These are phyloP conservation scores for Morpho achilles DNA, from an alignment of 2,888 invertebrate species.

Conservation along the genomic window DNA sequence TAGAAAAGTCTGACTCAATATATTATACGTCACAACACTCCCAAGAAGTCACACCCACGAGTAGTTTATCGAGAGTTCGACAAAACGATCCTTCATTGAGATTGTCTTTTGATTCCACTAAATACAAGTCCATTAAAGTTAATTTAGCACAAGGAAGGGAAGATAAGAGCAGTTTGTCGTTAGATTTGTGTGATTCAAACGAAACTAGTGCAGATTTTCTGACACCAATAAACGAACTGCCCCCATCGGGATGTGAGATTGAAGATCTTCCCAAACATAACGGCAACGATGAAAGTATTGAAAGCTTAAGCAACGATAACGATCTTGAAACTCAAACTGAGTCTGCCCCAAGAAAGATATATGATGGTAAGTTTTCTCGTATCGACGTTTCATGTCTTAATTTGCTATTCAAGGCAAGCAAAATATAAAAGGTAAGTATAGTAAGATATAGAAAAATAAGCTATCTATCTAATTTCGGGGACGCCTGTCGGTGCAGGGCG, in stretches of 20 bases:
- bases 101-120: constrained; percentile 66
- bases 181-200: constrained; percentile 72
- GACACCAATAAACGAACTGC: constrained; percentile 76
- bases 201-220: constrained; percentile 74
- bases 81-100: constrained; percentile 61
- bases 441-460: too few species aligned
- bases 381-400: too few species aligned
- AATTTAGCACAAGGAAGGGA: constrained; percentile 51
- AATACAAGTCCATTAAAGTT: constrained; percentile 58
- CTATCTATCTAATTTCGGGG: too few species aligned
- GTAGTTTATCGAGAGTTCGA: constrained; percentile 52
- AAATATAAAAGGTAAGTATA: too few species aligned
- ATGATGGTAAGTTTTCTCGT: constrained; percentile 43
- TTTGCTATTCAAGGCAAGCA: too few species aligned
- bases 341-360: constrained; percentile 60
- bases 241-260: constrained; percentile 67
- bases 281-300: constrained; percentile 63
- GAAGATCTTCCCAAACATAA: constrained; percentile 70
- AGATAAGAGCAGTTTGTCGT: constrained; percentile 64
- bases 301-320: constrained; percentile 65
- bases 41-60: constrained; percentile 68
- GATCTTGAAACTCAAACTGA: constrained; percentile 71
- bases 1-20: constrained; percentile 68
- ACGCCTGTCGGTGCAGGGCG: too few species aligned
- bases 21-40: constrained; percentile 74